Base-by-base conservation (phyloP, 1,140 invertebrate genomes). In the Lucilia sericata region DNA sequence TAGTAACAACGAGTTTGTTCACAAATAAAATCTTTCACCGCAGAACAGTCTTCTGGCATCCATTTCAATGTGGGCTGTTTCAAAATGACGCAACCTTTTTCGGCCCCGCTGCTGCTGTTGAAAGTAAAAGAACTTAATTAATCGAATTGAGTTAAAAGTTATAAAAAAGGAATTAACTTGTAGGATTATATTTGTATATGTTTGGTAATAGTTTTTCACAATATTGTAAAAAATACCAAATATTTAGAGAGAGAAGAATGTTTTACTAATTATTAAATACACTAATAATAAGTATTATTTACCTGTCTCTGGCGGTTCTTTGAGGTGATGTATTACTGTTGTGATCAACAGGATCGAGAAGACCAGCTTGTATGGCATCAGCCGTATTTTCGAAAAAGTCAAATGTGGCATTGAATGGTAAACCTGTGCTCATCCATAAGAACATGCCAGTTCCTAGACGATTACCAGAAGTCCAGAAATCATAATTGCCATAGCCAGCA, bases 381-480 rank as follows among this genome's bases (percentile, higher is more conserved):
- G 92, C 88, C 82, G 88, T 88, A 21, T 94, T 93, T 86, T 93
- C 92, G 93, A 96, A 96, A 89, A 95, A 96, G 91, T 96, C 95
- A 91, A 97, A 97, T 12, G 96, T 96, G 7, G 95, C 94, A 91
- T 97, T 97, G 92, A 97, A 96, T 51, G 96, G 96, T 78, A 96
- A 91, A 10, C 96, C 96, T 49, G 96, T 96, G 88, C 96, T 96
- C 96, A 97, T 96, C 96, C 96, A 97, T 55, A 97, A 91, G 91
- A 96, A 96, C 95, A 96, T 96, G 87, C 96, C 94, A 9, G 96
- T 96, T 60, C 96, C 96, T 75, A 97, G 92, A 86, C 95, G 94
- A 92, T 97, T 97, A 74, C 96, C 96, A 82, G 96, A 97, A 84
- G 96, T 97, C 96, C 96, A 97, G 91, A 96, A 97, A 88, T 97